phyloP scores from a whole-genome alignment of 2,797 vertebrate genomes.

The Pseudotriccus pelzelni region DNA sequence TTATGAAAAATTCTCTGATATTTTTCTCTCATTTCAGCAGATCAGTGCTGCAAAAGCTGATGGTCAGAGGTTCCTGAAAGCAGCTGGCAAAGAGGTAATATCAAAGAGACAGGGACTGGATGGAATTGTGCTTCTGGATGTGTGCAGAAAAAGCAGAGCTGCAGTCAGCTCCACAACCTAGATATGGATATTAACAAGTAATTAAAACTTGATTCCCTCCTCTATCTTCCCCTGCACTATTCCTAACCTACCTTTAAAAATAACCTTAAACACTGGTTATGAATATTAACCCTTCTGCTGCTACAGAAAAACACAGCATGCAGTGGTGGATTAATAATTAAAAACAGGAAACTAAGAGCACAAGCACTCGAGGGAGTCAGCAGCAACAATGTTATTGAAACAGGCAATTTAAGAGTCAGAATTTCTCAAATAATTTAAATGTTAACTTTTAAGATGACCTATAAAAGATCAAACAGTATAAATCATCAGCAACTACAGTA shows the following conservation, averaged over 20 bases:
- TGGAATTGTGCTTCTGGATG: background rate
- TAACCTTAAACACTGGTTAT: background rate
- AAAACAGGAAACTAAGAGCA: slow-evolving; percentile 24
- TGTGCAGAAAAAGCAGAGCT: background rate
- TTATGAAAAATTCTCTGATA: background rate
- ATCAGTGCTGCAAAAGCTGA: background rate
- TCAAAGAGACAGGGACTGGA: background rate
- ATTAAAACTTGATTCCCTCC: slow-evolving; percentile 27
- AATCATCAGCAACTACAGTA: background rate
- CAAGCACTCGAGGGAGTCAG: slow-evolving; percentile 25
- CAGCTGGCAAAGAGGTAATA: background rate
- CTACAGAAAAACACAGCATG: slow-evolving; percentile 3
- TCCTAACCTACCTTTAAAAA: slow-evolving; percentile 21
- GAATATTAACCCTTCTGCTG: slow-evolving; percentile 42
- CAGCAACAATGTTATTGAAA: slow-evolving; percentile 30
- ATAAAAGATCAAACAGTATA: slow-evolving; percentile 47
- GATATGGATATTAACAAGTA: background rate
- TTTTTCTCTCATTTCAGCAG: background rate
- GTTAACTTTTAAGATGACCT: slow-evolving; percentile 46
- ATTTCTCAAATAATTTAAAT: slow-evolving; percentile 58
- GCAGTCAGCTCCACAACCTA: background rate
- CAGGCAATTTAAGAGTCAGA: slow-evolving; percentile 38
- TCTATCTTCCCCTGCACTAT: background rate
- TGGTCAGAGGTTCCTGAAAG: background rate
- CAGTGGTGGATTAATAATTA: slow-evolving; percentile 46